These are phyloP conservation scores for Cavia porcellus DNA, from an alignment of 2,113 vertebrate genomes.

Conservation along the genomic window DNA sequence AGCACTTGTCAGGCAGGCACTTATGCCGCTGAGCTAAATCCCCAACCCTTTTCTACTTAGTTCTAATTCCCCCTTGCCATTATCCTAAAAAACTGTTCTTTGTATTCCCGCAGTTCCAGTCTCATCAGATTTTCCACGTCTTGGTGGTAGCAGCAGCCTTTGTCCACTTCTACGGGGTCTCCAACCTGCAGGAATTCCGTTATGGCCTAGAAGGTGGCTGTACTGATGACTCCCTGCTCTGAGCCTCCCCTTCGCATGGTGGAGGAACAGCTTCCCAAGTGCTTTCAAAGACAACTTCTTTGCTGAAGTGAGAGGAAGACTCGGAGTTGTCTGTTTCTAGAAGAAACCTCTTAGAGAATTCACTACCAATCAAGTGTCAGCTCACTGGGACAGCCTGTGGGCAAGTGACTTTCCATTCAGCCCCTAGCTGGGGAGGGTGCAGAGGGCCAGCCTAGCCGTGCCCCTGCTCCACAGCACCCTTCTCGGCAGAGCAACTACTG, in stretches of 20 bases:
- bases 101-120: slow-evolving; percentile 93
- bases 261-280: slow-evolving; percentile 88
- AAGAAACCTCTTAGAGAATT: slow-evolving; percentile 76
- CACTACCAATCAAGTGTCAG: slow-evolving; percentile 74
- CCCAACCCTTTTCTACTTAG: too few species aligned
- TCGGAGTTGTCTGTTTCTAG: slow-evolving; percentile 76
- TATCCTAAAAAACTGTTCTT: slow-evolving; percentile 19
- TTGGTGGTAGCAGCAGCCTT: slow-evolving; percentile 98
- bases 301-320: slow-evolving; percentile 87
- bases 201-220: slow-evolving; percentile 97
- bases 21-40: too few species aligned
- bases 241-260: slow-evolving; percentile 79
- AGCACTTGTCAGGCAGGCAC: too few species aligned
- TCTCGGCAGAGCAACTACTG: not conserved
- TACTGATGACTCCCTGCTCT: slow-evolving; percentile 98
- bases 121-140: slow-evolving; percentile 99
- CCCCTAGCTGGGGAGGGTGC: not conserved
- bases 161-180: slow-evolving; percentile 98
- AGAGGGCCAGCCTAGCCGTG: too few species aligned
- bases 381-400: slow-evolving; percentile 61
- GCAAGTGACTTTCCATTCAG: not conserved
- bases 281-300: slow-evolving; percentile 89
- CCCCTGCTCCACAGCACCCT: not conserved
- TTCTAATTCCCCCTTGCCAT: not conserved
- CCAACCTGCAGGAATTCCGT: slow-evolving; percentile 98